phyloP scores from a whole-genome alignment of 2,113 vertebrate species.

The Xenopus tropicalis region DNA sequence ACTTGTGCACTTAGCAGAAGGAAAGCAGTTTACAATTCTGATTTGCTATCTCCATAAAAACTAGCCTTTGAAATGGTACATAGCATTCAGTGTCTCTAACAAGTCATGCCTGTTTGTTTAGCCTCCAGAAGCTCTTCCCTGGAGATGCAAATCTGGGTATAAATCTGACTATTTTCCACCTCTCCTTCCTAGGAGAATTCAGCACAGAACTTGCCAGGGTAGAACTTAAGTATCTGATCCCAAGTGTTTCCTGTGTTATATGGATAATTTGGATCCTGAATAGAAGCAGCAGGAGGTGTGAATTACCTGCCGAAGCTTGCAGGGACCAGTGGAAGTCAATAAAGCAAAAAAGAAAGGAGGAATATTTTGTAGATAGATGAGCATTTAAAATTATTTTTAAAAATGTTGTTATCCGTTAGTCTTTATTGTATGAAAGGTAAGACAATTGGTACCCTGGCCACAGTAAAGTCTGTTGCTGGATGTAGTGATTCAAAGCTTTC shows the following conservation, averaged over 20 bases:
- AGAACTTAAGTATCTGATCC: slow-evolving; percentile 11
- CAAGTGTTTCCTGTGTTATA: background rate
- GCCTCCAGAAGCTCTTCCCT: background rate
- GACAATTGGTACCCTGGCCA: background rate
- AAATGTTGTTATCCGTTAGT: background rate
- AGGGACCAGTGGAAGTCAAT: background rate
- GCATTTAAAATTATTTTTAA: slow-evolving; percentile 2
- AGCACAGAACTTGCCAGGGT: background rate
- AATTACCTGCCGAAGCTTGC: slow-evolving; percentile 7
- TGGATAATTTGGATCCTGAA: slow-evolving; percentile 13
- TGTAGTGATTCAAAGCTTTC: too few species aligned
- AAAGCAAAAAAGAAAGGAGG: background rate
- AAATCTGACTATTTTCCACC: slow-evolving; percentile 10
- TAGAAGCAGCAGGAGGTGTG: slow-evolving; percentile 4
- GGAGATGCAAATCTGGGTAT: background rate
- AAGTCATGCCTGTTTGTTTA: slow-evolving; percentile 8
- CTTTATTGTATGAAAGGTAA: background rate
- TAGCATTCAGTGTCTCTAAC: background rate
- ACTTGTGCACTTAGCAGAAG: background rate
- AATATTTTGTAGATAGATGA: slow-evolving; percentile 4
- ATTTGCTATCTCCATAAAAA: background rate
- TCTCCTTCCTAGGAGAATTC: slow-evolving; percentile 1
- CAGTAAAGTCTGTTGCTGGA: too few species aligned
- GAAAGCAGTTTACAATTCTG: background rate
- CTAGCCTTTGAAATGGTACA: background rate